These are phyloP conservation scores for Leucopternis melanops DNA, from an alignment of 2,113 vertebrate species.

Conservation along the genomic window DNA sequence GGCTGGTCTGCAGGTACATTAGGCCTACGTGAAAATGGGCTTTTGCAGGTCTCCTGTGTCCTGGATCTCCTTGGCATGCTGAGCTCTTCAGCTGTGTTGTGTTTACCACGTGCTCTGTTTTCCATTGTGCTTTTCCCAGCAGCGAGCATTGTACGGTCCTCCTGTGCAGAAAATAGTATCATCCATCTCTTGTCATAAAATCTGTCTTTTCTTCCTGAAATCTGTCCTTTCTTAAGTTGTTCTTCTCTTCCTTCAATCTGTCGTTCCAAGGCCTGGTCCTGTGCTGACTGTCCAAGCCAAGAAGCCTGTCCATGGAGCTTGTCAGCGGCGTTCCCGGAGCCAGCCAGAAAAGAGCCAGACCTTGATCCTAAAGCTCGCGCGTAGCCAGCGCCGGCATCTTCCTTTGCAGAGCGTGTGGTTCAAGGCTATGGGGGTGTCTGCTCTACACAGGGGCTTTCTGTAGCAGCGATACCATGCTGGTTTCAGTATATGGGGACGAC, in stretches of 20 bases:
- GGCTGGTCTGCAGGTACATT: not conserved
- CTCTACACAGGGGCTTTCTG: not conserved
- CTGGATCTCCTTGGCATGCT: not conserved
- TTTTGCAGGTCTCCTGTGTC: not conserved
- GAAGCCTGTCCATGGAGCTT: not conserved
- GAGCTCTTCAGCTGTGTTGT: not conserved
- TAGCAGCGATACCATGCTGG: not conserved
- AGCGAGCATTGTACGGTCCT: not conserved
- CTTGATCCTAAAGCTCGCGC: not conserved
- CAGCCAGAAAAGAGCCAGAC: not conserved
- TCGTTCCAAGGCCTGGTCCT: not conserved
- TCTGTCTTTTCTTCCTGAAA: not conserved
- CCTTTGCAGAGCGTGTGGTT: not conserved
- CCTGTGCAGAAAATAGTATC: not conserved
- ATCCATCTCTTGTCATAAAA: not conserved
- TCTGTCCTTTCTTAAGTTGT: not conserved
- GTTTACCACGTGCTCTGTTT: not conserved
- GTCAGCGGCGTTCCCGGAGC: not conserved
- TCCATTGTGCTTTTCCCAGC: not conserved
- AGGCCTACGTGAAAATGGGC: not conserved
- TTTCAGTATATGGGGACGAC: not conserved
- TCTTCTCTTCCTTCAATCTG: not conserved
- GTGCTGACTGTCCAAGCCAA: not conserved
- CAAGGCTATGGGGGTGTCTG: not conserved
- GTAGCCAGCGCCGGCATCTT: too few relatives aligned